Evolutionary conservation across 1,140 invertebrate genomes (phyloP).

Genomic region (Drosophila trapezifrons): DNA sequence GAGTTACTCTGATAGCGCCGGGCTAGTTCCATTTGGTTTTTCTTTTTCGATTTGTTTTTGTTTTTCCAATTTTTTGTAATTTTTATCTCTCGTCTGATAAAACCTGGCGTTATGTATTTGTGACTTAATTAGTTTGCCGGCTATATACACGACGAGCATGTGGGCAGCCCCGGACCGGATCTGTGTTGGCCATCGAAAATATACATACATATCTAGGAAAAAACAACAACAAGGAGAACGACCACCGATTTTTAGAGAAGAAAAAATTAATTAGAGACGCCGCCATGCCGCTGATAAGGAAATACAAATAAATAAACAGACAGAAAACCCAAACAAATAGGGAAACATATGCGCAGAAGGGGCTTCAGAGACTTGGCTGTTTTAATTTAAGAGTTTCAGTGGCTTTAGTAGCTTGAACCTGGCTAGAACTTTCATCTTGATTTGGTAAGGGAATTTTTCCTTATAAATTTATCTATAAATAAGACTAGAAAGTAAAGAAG

Average conservation of each 20-base stretch:
- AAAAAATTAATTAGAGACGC: conserved; percentile 77
- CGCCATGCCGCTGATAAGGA: conserved; percentile 62
- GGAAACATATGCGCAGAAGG: conserved; percentile 37
- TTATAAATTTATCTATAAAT: conserved; percentile 7
- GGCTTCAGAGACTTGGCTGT: conserved; percentile 4
- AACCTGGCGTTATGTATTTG: conserved; percentile 75
- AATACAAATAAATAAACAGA: conserved; percentile 71
- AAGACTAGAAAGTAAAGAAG: conserved; percentile 1
- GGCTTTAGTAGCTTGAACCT: conserved; percentile 12
- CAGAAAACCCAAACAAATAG: conserved; percentile 28
- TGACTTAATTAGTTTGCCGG: conserved; percentile 77
- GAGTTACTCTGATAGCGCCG: conserved; percentile 42
- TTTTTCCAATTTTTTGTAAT: conserved; percentile 29
- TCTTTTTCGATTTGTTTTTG: conserved; percentile 22
- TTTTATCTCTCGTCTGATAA: conserved; percentile 71
- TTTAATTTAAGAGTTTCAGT: conserved; percentile 14
- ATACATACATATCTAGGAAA: neutral
- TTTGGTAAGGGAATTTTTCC: conserved; percentile 11
- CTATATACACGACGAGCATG: conserved; percentile 34
- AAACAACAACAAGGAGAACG: conserved; percentile 9
- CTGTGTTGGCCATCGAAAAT: conserved; percentile 41
- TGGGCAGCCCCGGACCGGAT: conserved; percentile 66
- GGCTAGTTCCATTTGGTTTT: conserved; percentile 42
- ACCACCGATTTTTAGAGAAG: conserved; percentile 34
- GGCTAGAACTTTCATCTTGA: conserved; percentile 69